phyloP scores from a whole-genome alignment of 2,113 vertebrate species.

The mouse (Mus musculus) region GRCm39 chr12:9140001-9140500 shows the following conservation, averaged over 20 bases:
- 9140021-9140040: constrained; percentile 34
- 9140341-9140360: neutral
- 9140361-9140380: neutral
- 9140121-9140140: neutral
- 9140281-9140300: neutral
- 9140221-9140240: constrained; percentile 62
- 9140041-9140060: constrained; percentile 41
- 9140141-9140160: constrained; percentile 42
- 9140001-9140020: constrained; percentile 45
- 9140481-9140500: neutral
- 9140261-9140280: constrained; percentile 40
- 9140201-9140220: constrained; percentile 31
- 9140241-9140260: constrained; percentile 58
- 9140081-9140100: neutral
- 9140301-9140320: constrained; percentile 4
- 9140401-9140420: neutral
- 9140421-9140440: neutral
- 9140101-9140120: neutral
- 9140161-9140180: constrained; percentile 40
- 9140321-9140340: neutral
- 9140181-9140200: constrained; percentile 29
- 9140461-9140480: neutral
- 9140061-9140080: constrained; percentile 5
- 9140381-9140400: neutral
- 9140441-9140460: neutral